Percentiles rank a stretch among this genome's conserved stretches.
Conservation (phyloP, 92 coral and sea anemone species). For the Ricordea florida region DNA sequence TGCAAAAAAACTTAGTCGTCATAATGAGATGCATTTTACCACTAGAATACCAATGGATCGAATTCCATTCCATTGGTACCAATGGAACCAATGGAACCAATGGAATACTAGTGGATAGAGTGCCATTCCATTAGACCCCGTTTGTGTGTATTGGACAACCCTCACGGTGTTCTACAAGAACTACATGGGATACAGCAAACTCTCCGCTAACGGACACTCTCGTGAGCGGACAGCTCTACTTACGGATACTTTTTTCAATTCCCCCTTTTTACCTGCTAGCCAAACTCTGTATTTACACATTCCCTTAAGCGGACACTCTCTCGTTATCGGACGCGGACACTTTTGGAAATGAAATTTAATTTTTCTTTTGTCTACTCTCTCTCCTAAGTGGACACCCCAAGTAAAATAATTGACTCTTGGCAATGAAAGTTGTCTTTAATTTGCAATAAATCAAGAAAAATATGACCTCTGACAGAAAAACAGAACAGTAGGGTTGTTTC, state of each 20-base stretch:
- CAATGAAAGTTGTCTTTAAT: conserved; percentile 12
- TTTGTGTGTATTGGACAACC: too few species aligned
- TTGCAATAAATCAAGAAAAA: conserved; percentile 7
- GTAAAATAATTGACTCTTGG: conserved; percentile 9
- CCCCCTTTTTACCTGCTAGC: conserved; percentile 12
- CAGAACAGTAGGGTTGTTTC: conserved; percentile 13
- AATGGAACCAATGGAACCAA: too few species aligned
- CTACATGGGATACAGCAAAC: too few species aligned
- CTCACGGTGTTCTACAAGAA: too few species aligned
- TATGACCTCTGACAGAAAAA: conserved; percentile 19
- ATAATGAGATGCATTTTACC: too few species aligned
- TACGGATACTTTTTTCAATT: conserved; percentile 6
- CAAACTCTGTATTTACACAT: conserved; percentile 27
- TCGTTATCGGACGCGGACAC: conserved; percentile 9
- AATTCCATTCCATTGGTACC: too few species aligned
- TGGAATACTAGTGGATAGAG: too few species aligned
- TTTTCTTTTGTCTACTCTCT: conserved; percentile 19
- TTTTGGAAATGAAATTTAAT: conserved; percentile 5
- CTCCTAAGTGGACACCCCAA: conserved; percentile 20
- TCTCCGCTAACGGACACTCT: too few species aligned
- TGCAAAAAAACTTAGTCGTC: too few species aligned
- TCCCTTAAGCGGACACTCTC: conserved; percentile 11
- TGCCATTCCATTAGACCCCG: too few species aligned
- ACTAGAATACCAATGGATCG: too few species aligned
- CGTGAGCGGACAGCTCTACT: conserved; percentile 21